Evolutionary conservation across 2,113 vertebrate genomes (phyloP), one percentile per base, ranked within the genome.

Genomic region (Gracilinanus agilis): DNA sequence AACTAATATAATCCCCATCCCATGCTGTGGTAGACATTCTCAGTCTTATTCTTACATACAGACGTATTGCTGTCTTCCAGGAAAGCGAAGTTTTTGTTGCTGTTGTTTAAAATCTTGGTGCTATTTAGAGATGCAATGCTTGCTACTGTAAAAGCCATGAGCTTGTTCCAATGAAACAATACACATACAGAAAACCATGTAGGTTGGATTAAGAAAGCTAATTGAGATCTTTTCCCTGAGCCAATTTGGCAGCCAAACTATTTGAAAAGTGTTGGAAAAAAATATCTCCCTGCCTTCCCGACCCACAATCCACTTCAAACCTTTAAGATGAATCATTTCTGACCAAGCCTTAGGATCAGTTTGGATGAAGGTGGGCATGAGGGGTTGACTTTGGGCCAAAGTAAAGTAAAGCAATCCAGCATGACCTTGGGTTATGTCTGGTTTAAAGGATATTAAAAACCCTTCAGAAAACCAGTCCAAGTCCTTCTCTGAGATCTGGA

Each of bases 161-260:
- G 83, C 90, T 89, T 93, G 89, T 94, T 94, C 75, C 44, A 97
- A 83, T 27, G 89, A 95, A 92, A 94, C 16, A 91, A 96, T 93
- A 54, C 55, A 9, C 53, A 91, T 88, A 34, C 54, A 90, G 53
- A 94, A 90, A 93, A 49, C 53, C 24, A 16, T 16, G 53, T 19
- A 40, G 19, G 0, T 8, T 90, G 89, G 55, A 92, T n/a, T 40
- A 90, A 40, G 58, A 90, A 83, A 19, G 21, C 21, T 58, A 10
- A 2, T 91, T 90, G 90, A 95, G 54, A 88, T 61, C 24, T 54
- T 61, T n/a, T 95, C 53, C 88, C 94, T 94, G 44, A 83, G 94
- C 55, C 55, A n/a, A 91, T 88, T 54, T n/a, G 83, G 54, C 55
- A 83, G 92, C 24, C 75, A 29, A 88, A 49, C n/a, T 93, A 10